Conservation (phyloP, 2,888 invertebrate genomes). For the Agrochola circellaris region DNA sequence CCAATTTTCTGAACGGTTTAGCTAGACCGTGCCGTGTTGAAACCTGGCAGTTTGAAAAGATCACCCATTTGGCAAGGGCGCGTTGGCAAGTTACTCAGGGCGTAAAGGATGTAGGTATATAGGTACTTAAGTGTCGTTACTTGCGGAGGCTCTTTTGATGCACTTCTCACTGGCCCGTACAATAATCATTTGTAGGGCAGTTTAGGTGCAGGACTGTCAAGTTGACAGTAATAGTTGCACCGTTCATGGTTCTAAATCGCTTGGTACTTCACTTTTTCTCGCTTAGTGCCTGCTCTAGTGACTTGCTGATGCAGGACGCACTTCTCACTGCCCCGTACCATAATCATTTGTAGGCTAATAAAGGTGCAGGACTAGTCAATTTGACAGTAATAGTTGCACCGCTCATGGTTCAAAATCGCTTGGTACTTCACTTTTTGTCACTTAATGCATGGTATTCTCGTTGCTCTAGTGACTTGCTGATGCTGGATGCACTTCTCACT, state of each 20-base stretch:
- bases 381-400: no score
- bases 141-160: neutral
- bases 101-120: neutral
- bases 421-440: no score
- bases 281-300: neutral
- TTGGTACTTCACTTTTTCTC: neutral
- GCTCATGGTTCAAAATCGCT: no score
- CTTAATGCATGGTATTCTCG: no score
- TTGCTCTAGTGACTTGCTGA: no score
- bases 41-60: neutral
- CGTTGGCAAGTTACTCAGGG: accelerated
- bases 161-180: neutral
- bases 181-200: neutral
- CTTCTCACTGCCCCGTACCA: no score
- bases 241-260: neutral
- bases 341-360: no score
- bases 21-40: neutral
- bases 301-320: no score
- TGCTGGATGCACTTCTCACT: no score
- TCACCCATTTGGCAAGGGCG: neutral
- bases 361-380: no score
- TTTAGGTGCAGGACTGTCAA: neutral
- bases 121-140: no score
- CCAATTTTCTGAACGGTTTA: neutral
- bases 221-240: neutral